Base-by-base conservation (phyloP, 2,797 vertebrate genomes). In the Neosilurus hyrtlii region DNA sequence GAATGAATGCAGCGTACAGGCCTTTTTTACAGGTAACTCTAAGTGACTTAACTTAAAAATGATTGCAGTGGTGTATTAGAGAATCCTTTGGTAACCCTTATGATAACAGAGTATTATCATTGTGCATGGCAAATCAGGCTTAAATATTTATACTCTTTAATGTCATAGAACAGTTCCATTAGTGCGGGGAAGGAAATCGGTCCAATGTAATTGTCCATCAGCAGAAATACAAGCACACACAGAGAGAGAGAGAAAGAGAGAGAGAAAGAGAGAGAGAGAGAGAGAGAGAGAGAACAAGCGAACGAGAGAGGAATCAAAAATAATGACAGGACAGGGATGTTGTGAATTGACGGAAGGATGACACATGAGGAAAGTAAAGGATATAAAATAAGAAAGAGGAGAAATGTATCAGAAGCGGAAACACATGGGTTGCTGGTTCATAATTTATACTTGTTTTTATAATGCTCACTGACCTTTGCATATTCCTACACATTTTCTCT, bases 141-240 rank as follows among this genome's bases (percentile, higher is more conserved):
- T 75, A 86, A 86, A 87, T 86, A 82, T 84, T 84, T 84, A 84
- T 80, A 74, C 77, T 71, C 65, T 73, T 80, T 80, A 74, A 75
- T 74, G 78, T 37, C 68, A 43, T 66, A 26, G 62, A 49, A 15
- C 43, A 66, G 20, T 62, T 85, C 63, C 87, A 85, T 86, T 83
- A 86, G 83, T n/a, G 61, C 56, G 82, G 67, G 67, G 70, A 51
- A 83, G 82, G 68, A 72, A 87, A 80, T 83, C 75, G 26, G 82
- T 71, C 76, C 85, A 83, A 76, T 66, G 73, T 85, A 85, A 88
- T 83, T 83, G 81, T 54, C 81, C 81, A 75, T 86, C 83, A 79
- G 81, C 72, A 67, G 81, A 81, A 81, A 83, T 15, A 26, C 51
- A 76, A 74, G 26, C 43, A 57, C 82, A 54, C 30, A 51, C 7